Evolutionary conservation across 2,797 vertebrate genomes (phyloP).

Genomic region (Halcyon smyrnensis): DNA sequence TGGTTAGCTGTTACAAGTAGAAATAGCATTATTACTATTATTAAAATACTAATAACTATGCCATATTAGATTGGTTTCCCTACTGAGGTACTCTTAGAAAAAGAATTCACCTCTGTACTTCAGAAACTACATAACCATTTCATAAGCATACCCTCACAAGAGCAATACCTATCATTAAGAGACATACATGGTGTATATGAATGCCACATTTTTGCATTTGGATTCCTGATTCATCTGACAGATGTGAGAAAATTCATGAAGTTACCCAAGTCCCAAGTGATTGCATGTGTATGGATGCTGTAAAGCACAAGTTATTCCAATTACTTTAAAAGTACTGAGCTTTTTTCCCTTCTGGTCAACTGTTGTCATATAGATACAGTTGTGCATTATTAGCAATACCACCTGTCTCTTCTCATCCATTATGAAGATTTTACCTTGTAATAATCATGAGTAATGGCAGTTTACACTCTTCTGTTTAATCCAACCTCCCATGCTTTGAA

Average conservation of each 20-base stretch:
- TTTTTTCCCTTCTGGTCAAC: constrained; percentile 5
- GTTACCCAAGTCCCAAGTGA: constrained; percentile 26
- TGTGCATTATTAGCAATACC: neutral
- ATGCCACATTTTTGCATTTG: constrained; percentile 19
- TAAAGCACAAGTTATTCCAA: constrained; percentile 48
- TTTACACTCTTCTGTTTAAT: neutral
- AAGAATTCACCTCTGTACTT: neutral
- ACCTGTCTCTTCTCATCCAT: neutral
- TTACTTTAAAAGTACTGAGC: neutral
- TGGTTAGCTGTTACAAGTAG: neutral
- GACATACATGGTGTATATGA: neutral
- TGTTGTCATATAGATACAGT: neutral
- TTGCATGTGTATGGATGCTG: neutral
- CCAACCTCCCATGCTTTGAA: neutral
- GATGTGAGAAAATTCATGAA: constrained; percentile 19
- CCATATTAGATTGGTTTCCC: neutral
- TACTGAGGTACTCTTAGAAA: neutral
- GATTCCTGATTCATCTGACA: constrained; percentile 54
- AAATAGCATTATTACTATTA: constrained; percentile 4
- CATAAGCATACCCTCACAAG: neutral
- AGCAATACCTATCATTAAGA: neutral
- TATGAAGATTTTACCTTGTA: neutral
- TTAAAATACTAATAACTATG: neutral
- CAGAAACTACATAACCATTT: neutral
- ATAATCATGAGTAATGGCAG: neutral